Conservation (phyloP, 2,888 invertebrate genomes). For the Polyommatus iphigenia region DNA sequence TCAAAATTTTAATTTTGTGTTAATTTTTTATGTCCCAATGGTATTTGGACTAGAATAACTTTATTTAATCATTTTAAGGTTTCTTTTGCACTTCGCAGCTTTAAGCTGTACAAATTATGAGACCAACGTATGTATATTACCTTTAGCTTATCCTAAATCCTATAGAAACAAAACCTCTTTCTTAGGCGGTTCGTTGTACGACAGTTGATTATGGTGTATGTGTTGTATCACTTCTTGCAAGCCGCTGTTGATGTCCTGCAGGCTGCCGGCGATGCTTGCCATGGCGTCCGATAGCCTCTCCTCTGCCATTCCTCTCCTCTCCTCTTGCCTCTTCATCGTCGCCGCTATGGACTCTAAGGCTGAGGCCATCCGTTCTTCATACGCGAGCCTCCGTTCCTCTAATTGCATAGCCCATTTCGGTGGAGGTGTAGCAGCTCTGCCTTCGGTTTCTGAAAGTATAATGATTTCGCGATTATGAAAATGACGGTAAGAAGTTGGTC, state of each 20-base stretch:
- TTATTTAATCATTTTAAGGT: background rate
- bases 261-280: conserved; percentile 57
- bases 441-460: conserved; percentile 52
- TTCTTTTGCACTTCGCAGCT: background rate
- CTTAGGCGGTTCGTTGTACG: conserved; percentile 50
- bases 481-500: background rate
- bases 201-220: conserved; percentile 49
- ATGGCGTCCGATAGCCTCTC: conserved; percentile 60
- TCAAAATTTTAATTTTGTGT: no score
- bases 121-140: no score
- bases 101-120: background rate
- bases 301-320: conserved; percentile 55
- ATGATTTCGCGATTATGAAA: no score
- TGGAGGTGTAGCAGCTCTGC: conserved; percentile 53
- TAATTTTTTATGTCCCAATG: no score
- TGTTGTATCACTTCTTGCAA: conserved; percentile 60
- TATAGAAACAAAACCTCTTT: conserved; percentile 50
- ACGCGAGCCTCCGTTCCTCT: conserved; percentile 64
- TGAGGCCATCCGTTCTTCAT: conserved; percentile 65
- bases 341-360: conserved; percentile 62
- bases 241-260: conserved; percentile 62
- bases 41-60: no score
- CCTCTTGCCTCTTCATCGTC: conserved; percentile 59
- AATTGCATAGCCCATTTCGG: conserved; percentile 67
- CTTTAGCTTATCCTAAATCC: conserved; percentile 20